Evolutionary conservation across 37 sponge, comb jelly and placozoan genomes (phyloP), one percentile per base, ranked within the genome.

Genomic region (Chondrosia reniformis): DNA sequence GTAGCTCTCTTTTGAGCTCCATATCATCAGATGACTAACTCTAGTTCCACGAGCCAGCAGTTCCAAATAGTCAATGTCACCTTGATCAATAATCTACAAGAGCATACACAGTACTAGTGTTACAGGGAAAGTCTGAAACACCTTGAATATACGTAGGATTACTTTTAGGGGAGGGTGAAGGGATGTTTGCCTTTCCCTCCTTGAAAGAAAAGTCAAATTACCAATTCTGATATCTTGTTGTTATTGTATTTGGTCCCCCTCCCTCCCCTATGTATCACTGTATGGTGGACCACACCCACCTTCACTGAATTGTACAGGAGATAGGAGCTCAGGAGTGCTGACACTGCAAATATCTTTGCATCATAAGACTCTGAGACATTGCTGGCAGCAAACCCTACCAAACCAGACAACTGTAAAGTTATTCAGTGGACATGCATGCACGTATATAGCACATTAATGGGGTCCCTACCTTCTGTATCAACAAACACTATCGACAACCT

Each of bases 261-360:
- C n/a, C n/a, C n/a, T n/a, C n/a, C n/a, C n/a, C n/a, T n/a, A n/a
- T n/a, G n/a, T n/a, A n/a, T n/a, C n/a, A n/a, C n/a, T n/a, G n/a
- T n/a, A n/a, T n/a, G n/a, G n/a, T n/a, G n/a, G n/a, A n/a, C 59
- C 28, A 52, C 21, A 32, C 77, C 9, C 22, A 89, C 94, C 87
- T 95, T 95, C 22, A 95, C 92, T n/a, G 96, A 95, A 69, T 95
- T 95, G 80, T 87, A 95, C 39, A 95, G 56, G 34, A 95, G 86
- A 59, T 88, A 91, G n/a, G 96, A 95, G 66, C 96, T 95, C 1
- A 95, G 92, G 9, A 95, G 78, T 25, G 89, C 81, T 7, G 96
- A 74, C 24, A 95, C 96, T 32, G 96, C 89, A 61, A 95, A 95
- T 54, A 95, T 88, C 69, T 95, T 95, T 24, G 96, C 96, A 86